Conservation (phyloP, 2,888 invertebrate genomes). For the Hyposoter didymator region DNA sequence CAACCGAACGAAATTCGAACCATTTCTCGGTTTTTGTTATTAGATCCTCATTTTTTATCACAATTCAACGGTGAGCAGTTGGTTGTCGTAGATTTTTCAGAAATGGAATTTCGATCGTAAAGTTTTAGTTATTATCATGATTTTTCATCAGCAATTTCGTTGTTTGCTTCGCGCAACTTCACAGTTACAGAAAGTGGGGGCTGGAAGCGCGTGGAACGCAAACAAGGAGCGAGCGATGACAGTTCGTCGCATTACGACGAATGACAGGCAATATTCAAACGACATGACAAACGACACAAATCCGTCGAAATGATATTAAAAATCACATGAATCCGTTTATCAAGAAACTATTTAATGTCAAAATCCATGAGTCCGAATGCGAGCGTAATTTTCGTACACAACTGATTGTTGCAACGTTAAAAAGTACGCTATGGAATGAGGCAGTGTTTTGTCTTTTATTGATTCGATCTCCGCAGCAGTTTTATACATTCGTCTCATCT, state of each 20-base stretch:
- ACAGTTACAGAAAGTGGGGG: background rate
- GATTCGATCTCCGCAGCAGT: background rate
- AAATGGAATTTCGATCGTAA: background rate
- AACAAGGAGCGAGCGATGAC: background rate
- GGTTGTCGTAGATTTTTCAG: background rate
- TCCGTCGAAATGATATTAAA: conserved; percentile 1
- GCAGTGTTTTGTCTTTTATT: background rate
- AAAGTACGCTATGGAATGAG: background rate
- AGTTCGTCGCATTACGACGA: background rate
- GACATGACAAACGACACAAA: background rate
- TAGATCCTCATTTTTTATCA: background rate
- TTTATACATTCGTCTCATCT: background rate
- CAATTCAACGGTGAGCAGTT: no score
- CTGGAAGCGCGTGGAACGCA: background rate
- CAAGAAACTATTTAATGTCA: background rate
- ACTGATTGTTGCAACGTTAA: conserved; percentile 1
- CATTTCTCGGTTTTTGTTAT: background rate
- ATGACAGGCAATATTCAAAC: conserved; percentile 12
- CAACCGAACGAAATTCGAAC: background rate
- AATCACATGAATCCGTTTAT: background rate
- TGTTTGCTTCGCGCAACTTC: no score
- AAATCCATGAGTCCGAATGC: background rate
- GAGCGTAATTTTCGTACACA: background rate
- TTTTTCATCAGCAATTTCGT: background rate
- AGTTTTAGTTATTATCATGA: background rate